Percentiles rank a stretch among this genome's conserved stretches.
phyloP scores from a whole-genome alignment of 2,888 invertebrate genomes.

The Priocnemis perturbator region DNA sequence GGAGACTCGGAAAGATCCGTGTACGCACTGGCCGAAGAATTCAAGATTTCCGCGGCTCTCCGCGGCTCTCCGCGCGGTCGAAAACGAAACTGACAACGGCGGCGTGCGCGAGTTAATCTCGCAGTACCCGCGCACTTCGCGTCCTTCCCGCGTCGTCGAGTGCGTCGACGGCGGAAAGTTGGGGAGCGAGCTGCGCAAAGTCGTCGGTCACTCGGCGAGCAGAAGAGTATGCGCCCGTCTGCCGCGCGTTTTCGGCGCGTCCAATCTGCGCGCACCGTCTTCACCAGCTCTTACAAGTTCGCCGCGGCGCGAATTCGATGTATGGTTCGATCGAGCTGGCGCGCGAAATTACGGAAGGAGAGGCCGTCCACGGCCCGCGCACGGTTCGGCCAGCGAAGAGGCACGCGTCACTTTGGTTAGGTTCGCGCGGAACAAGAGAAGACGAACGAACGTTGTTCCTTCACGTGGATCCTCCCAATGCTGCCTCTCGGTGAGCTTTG shows the following conservation, averaged over 20 bases:
- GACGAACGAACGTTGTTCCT: too few species aligned
- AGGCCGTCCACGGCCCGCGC: too few species aligned
- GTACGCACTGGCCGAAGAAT: too few species aligned
- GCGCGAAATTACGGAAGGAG: too few species aligned
- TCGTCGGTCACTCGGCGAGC: background rate
- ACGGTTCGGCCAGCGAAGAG: too few species aligned
- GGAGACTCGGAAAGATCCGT: too few species aligned
- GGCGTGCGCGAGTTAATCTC: background rate
- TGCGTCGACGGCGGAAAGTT: background rate
- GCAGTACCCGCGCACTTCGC: slow-evolving; percentile 3
- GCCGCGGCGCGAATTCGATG: background rate
- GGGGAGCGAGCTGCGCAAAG: too few species aligned
- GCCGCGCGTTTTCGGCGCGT: slow-evolving; percentile 3
- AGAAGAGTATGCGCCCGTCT: background rate
- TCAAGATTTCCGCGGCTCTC: slow-evolving; percentile 1
- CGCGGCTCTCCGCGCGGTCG: background rate
- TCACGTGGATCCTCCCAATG: too few species aligned
- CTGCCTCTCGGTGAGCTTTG: too few species aligned
- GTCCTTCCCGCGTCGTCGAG: background rate
- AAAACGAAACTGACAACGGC: slow-evolving; percentile 4
- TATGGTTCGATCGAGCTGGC: too few species aligned
- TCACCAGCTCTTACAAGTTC: background rate
- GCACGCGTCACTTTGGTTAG: too few species aligned
- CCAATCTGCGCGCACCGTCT: slow-evolving; percentile 1
- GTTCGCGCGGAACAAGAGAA: too few species aligned